Base-by-base conservation (phyloP, 1,140 invertebrate genomes). In the Pollicipes pollicipes region DNA sequence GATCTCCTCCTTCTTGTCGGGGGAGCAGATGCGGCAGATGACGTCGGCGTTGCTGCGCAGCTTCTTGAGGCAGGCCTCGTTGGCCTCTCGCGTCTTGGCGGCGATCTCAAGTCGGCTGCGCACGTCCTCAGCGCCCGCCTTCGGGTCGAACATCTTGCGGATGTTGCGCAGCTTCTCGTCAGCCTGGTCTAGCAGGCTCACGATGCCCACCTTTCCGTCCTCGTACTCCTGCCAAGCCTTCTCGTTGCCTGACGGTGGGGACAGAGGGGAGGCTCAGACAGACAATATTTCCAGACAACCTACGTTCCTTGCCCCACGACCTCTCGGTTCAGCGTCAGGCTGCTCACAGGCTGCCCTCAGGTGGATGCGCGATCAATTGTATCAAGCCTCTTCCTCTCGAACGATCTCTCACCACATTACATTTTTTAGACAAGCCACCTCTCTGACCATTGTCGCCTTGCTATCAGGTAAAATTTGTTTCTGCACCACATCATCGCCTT, bases 111-210 rank as follows among this genome's bases (percentile, higher is more conserved):
- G n/a, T 29, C 64, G 16, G 3, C 27, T 8, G 3, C 8, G 3
- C 64, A 66, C 27, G 17, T 66, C 64, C 28, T 66, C 64, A 3
- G 64, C 64, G 64, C 64, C 64, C 3, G 64, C 64, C 27, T 29
- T 27, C 27, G 64, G 64, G 28, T 66, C 64, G 64, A 28, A 66
- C n/a, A 28, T 8, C 27, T 66, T 29, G n/a, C 64, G 64, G 17
- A 66, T 66, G 64, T 66, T 66, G 16, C 64, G 64, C 64, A 66
- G 64, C 26, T 66, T 66, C 27, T 66, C 64, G n/a, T 66, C 64
- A 10, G 64, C 64, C 64, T 66, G 64, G 64, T 66, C 64, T 3
- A 66, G 64, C 16, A 66, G 64, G 64, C 28, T 66, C 24, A 29
- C 28, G 10, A 66, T 27, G 27, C 28, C 10, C n/a, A 66, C 64